These are phyloP conservation scores for Sebastiscus tertius DNA, from an alignment of 2,797 vertebrate genomes.

Conservation along the genomic window DNA sequence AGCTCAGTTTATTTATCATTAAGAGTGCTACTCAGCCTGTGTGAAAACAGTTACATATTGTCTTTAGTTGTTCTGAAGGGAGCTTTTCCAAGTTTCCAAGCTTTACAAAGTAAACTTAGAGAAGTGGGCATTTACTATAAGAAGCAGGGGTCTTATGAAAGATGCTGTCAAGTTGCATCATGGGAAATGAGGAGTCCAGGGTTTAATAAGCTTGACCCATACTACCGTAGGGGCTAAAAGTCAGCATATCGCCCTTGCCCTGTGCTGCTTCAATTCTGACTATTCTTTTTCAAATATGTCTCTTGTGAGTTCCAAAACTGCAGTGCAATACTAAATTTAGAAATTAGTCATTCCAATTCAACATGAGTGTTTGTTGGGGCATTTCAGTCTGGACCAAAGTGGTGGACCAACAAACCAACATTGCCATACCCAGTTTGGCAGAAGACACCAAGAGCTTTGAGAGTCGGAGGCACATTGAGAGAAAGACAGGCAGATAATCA, in stretches of 20 bases:
- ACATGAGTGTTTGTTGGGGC: neutral
- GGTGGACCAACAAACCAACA: neutral
- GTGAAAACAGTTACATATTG: neutral
- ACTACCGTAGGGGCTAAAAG: neutral
- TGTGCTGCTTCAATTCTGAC: neutral
- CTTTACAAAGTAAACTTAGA: neutral
- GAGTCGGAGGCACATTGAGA: neutral
- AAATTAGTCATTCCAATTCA: neutral
- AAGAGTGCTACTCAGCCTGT: neutral
- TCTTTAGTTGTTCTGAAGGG: neutral
- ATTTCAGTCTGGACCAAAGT: neutral
- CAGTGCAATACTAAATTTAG: neutral
- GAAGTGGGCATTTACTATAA: neutral
- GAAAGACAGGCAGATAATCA: constrained; percentile 21
- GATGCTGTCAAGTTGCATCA: neutral
- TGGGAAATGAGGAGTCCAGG: neutral
- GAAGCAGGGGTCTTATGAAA: neutral
- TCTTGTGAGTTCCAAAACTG: neutral
- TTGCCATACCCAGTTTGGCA: neutral
- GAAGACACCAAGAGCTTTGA: neutral
- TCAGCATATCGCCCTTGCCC: neutral
- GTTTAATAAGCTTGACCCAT: neutral
- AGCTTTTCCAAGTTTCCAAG: neutral
- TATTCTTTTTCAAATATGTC: neutral
- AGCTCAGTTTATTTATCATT: neutral